Percentiles rank a stretch among this genome's conserved stretches.
Conservation (phyloP, 2,113 vertebrate species). For the Romanogobio albipinnatus region DNA sequence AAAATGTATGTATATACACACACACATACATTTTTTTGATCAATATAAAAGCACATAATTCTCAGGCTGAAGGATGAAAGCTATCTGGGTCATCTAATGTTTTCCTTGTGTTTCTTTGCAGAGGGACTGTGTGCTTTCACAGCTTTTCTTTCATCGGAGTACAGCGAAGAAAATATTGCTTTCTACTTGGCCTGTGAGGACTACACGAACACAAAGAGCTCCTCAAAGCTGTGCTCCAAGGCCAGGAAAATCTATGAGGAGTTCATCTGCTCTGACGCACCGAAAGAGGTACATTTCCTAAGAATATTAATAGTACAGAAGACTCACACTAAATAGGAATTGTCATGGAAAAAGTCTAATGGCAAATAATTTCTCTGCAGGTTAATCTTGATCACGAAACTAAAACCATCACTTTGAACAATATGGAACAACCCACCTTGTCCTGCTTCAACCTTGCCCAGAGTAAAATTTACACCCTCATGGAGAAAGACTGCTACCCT, state of each 20-base stretch:
- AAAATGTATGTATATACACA: too few species aligned
- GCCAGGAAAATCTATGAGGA: conserved; percentile 92
- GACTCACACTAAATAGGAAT: not conserved
- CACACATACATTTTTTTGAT: too few species aligned
- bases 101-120: conserved; percentile 61
- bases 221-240: conserved; percentile 81
- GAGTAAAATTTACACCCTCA: conserved; percentile 85
- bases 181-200: conserved; percentile 97
- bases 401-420: conserved; percentile 83
- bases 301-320: not conserved
- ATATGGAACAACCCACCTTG: conserved; percentile 75
- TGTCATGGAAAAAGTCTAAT: not conserved
- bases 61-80: not conserved
- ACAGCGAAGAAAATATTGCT: conserved; percentile 94
- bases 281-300: conserved; percentile 83
- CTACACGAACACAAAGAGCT: conserved; percentile 81
- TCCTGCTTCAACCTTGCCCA: conserved; percentile 85
- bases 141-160: conserved; percentile 89
- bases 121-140: conserved; percentile 88
- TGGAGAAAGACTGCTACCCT: conserved; percentile 95
- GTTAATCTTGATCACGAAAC: conserved; percentile 91
- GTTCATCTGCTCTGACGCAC: conserved; percentile 85
- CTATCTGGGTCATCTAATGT: conserved; percentile 38
- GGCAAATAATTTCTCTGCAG: conserved; percentile 65
- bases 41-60: not conserved